phyloP scores from a whole-genome alignment of 2,797 vertebrate genomes.

The Sorex maritimensis region DNA sequence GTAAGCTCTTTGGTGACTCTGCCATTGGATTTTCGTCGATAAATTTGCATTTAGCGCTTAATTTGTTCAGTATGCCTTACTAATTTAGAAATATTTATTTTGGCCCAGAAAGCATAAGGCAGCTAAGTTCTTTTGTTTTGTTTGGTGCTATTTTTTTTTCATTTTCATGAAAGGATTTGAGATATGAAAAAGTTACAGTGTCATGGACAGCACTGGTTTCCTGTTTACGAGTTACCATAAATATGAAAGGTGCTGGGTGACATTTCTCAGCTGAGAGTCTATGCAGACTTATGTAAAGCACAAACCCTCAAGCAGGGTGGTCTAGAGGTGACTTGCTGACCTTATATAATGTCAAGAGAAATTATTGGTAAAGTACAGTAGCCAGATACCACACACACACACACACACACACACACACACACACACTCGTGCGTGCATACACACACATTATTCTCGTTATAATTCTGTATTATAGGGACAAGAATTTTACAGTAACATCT shows the following conservation, averaged over 20 bases:
- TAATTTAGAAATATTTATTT: slow-evolving; percentile 93
- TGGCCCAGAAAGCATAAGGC: slow-evolving; percentile 89
- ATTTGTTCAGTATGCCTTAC: slow-evolving; percentile 92
- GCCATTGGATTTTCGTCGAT: slow-evolving; percentile 90
- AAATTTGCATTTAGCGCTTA: slow-evolving; percentile 92
- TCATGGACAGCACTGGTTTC: slow-evolving; percentile 91
- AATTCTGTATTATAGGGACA: background rate
- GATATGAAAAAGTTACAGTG: slow-evolving; percentile 91
- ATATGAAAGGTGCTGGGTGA: slow-evolving; percentile 94
- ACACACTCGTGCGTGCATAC: background rate
- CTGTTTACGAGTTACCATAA: slow-evolving; percentile 94
- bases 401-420: background rate
- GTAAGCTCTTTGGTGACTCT: slow-evolving; percentile 87
- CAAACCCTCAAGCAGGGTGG: slow-evolving; percentile 92
- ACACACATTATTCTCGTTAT: background rate
- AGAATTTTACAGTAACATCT: slow-evolving; percentile 15
- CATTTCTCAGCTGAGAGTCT: slow-evolving; percentile 93
- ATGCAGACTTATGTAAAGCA: slow-evolving; percentile 88
- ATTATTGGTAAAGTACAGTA: slow-evolving; percentile 92
- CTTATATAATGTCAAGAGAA: slow-evolving; percentile 89
- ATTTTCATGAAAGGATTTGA: slow-evolving; percentile 90
- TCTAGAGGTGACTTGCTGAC: slow-evolving; percentile 91
- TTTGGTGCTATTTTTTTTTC: slow-evolving; percentile 83
- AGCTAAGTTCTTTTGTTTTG: slow-evolving; percentile 90
- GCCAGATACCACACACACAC: slow-evolving; percentile 85